Evolutionary conservation across 2,888 invertebrate species (phyloP).

Genomic region (Stomorhina lunata): DNA sequence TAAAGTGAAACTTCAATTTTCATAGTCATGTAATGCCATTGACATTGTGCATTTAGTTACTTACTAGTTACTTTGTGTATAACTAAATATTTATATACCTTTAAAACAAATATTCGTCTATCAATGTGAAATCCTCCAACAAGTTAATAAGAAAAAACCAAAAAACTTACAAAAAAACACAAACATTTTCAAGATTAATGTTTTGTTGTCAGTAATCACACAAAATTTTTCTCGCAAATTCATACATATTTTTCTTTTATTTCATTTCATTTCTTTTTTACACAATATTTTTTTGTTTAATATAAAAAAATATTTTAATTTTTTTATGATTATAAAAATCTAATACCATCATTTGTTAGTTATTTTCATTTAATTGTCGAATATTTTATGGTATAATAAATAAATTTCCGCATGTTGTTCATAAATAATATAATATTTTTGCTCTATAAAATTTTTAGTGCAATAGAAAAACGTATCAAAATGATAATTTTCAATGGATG

Average conservation of each 20-base stretch:
- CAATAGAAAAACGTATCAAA: neutral
- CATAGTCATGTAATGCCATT: slow-evolving; percentile 71
- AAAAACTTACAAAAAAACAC: too few relatives aligned
- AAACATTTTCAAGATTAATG: neutral
- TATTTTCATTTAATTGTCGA: slow-evolving; percentile 20
- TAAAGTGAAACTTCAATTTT: slow-evolving; percentile 76
- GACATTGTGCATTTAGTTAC: slow-evolving; percentile 60
- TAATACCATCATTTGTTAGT: slow-evolving; percentile 2
- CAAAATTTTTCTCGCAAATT: slow-evolving; percentile 24
- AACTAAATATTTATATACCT: too few relatives aligned
- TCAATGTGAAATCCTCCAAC: slow-evolving; percentile 11
- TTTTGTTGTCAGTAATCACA: neutral
- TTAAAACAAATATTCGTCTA: neutral
- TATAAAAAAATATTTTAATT: neutral
- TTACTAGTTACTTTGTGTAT: too few relatives aligned
- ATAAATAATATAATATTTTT: slow-evolving; percentile 5
- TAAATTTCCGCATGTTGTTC: neutral
- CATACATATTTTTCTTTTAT: neutral
- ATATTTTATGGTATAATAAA: neutral
- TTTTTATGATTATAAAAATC: neutral
- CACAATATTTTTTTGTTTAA: neutral
- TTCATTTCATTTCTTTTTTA: neutral
- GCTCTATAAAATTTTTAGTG: neutral
- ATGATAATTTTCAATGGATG: neutral
- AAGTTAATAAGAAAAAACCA: slow-evolving; percentile 5